Evolutionary conservation across 2,113 vertebrate genomes (phyloP), one percentile per base, ranked within the genome.

Genomic region (Malaclemys terrapin): DNA sequence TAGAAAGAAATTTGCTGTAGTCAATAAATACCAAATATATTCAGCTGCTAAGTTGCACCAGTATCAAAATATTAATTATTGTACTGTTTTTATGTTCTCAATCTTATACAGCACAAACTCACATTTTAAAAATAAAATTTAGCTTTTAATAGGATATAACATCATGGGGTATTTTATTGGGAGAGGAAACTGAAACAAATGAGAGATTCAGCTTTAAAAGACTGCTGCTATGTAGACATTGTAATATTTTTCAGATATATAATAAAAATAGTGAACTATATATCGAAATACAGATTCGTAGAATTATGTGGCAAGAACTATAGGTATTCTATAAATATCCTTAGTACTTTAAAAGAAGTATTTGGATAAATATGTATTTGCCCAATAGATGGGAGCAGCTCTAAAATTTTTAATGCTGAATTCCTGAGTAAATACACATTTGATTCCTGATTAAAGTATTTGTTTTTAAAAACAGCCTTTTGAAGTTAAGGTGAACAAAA

Each of bases 31-130:
- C 45, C 38, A 17, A 42, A 2, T n/a, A 12, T 80, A 50, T 47
- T 22, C 50, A 57, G 38, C 22, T 54, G 42, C 12, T 82, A 45
- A 80, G 35, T 83, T 80, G 1, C 13, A 78, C 90, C 84, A 2
- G 0, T 25, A 57, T 88, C 20, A 5, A 84, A 1, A 27, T 86
- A 54, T 91, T 65, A 20, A 45, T 80, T 89, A 52, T 0, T 0
- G 45, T 84, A 24, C 1, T 78, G 85, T 56, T 49, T 80, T 85
- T 90, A 85, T 78, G 47, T 20, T 69, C 80, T 87, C 83, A 69
- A 80, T 38, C 10, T 8, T 2, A 72, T n/a, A 72, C 22, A 38
- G 65, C n/a, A 11, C 20, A 72, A 38, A 72, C 19, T 72, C 17
- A 20, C 17, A 72, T 72, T 72, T 72, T 72, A 31, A 35, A 35